phyloP scores from a whole-genome alignment of 1,140 invertebrate species.

The Drosophila murphyi region DNA sequence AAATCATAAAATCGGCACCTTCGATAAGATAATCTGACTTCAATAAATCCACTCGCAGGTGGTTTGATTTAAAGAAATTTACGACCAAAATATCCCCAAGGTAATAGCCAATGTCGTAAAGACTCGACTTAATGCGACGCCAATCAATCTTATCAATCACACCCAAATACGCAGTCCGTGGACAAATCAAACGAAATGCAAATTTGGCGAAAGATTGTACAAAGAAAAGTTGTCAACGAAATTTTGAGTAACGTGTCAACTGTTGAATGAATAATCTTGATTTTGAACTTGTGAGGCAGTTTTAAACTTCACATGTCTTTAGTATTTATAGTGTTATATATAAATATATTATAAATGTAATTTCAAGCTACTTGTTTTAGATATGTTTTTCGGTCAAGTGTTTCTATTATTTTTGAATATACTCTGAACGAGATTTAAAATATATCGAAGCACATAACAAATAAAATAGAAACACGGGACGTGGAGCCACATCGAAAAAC shows the following conservation, averaged over 20 bases:
- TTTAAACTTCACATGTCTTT: not conserved
- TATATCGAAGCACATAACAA: no score
- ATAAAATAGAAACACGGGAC: no score
- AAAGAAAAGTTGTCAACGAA: constrained; percentile 18
- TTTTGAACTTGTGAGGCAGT: no score
- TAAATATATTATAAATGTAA: no score
- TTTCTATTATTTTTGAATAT: no score
- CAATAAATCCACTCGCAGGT: constrained; percentile 52
- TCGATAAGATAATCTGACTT: constrained; percentile 68
- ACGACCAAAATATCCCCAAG: constrained; percentile 53
- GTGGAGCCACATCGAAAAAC: no score
- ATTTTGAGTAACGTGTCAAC: not conserved
- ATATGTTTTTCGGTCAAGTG: no score
- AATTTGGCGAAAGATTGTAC: constrained; percentile 18
- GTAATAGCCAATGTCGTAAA: constrained; percentile 38
- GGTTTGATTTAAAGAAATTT: constrained; percentile 62
- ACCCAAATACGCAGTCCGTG: not conserved
- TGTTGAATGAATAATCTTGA: not conserved
- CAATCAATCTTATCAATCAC: constrained; percentile 40
- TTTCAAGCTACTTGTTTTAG: no score
- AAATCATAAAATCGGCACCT: constrained; percentile 58
- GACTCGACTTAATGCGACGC: constrained; percentile 5
- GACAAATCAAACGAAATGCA: constrained; percentile 8
- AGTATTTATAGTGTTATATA: no score
- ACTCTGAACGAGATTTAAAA: no score